Base-by-base conservation (phyloP, 2,888 invertebrate genomes). In the Dimorphilus gyrociliatus region DNA sequence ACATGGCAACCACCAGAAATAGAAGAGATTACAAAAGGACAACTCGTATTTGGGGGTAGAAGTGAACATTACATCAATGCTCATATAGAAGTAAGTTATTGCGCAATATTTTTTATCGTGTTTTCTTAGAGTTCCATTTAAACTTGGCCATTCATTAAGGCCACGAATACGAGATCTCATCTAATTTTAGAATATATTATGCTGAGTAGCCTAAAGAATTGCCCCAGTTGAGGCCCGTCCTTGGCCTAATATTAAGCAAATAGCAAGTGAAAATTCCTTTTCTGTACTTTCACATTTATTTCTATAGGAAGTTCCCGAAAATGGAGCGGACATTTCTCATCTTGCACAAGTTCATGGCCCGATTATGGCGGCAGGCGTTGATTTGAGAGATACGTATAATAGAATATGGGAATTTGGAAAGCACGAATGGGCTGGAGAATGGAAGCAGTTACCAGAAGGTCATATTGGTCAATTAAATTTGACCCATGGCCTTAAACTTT, bases 301-400 rank as follows among this genome's bases (percentile, higher is more conserved):
- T 29, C 45, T 43, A 2, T 63, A 81, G 78, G 84, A 86, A 47
- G 78, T 85, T 23, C 81, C 84, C 0, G 85, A 85, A 54, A 86
- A 86, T 47, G 85, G 82, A 0, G 79, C 82, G 0, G 85, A 86
- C 48, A 69, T 78, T 1, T 75, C 78, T 0, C 86, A 86, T 52
- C 66, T 86, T 15, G 70, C 70, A 30, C 74, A 76, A 0, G 72
- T 86, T 0, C 86, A 86, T 45, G 71, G 72, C 0, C 69, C 73
- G 0, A 56, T 64, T 1, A 56, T 72, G 33, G 34, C 77, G 16
- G 67, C 67, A 33, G 68, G 73, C 15, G 52, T 63, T 31, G 48
- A 61, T 29, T 45, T 60, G 17, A 39, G 50, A 8, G 36, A 37
- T 26, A 55, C 50, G 42, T 54, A 60, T 31, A 48, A 46, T 10